Evolutionary conservation across 2,113 vertebrate species (phyloP).

Genomic region (Chloebia gouldiae): DNA sequence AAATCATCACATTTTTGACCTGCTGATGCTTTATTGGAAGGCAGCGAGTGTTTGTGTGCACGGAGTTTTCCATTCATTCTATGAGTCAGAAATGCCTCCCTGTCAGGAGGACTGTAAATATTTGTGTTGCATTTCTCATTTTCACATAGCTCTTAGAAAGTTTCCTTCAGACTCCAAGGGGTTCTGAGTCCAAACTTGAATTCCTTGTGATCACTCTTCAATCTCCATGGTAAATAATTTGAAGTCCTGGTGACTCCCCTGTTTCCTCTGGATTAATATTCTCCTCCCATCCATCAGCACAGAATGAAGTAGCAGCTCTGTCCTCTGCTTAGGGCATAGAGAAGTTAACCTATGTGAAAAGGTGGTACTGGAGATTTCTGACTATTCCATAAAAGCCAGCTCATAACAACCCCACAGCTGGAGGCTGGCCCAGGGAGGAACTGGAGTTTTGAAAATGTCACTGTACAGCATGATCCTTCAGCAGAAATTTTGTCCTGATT

Average conservation of each 20-base stretch:
- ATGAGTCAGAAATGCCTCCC: not conserved
- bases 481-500: not conserved
- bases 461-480: not conserved
- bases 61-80: not conserved
- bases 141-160: not conserved
- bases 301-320: not conserved
- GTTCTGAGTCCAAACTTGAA: not conserved
- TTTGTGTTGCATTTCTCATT: not conserved
- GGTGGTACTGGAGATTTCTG: not conserved
- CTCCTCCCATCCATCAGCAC: not conserved
- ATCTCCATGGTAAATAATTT: not conserved
- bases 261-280: not conserved
- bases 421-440: not conserved
- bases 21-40: not conserved
- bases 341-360: not conserved
- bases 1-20: not conserved
- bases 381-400: not conserved
- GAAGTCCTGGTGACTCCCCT: not conserved
- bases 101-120: not conserved
- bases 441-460: not conserved
- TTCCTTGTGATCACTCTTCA: not conserved
- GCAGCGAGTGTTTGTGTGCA: not conserved
- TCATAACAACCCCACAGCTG: not conserved
- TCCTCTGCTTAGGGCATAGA: not conserved
- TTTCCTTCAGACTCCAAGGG: not conserved